Evolutionary conservation across 2,797 vertebrate species (phyloP).

Genomic region (Fistularia tabacaria): DNA sequence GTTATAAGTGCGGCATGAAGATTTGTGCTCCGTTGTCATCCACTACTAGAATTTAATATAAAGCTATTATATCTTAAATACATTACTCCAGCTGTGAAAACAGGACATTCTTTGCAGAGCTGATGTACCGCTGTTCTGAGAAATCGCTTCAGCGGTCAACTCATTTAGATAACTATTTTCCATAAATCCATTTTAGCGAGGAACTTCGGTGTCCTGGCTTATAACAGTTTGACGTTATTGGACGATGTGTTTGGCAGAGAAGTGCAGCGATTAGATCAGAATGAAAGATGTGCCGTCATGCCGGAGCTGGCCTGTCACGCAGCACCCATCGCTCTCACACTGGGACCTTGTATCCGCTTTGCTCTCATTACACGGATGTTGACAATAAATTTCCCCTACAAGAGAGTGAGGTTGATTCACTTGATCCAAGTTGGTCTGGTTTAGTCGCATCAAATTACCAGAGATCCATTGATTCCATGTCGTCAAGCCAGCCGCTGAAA

Average conservation of each 20-base stretch:
- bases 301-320: not conserved
- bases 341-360: conserved; percentile 10
- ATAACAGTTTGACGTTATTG: conserved; percentile 1
- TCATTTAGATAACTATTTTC: conserved; percentile 26
- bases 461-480: conserved; percentile 31
- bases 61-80: conserved; percentile 15
- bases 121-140: conserved; percentile 16
- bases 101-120: not conserved
- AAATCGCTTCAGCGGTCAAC: conserved; percentile 4
- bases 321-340: conserved; percentile 9
- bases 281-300: conserved; percentile 14
- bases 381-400: conserved; percentile 18
- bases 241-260: conserved; percentile 1
- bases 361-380: conserved; percentile 26
- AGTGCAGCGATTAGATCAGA: conserved; percentile 7
- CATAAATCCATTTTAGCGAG: conserved; percentile 9
- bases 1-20: conserved; percentile 5
- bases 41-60: conserved; percentile 3
- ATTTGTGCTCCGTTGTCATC: conserved; percentile 14
- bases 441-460: conserved; percentile 41
- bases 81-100: conserved; percentile 12
- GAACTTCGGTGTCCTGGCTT: conserved; percentile 8
- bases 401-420: conserved; percentile 9
- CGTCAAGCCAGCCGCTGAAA: conserved; percentile 12
- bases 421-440: conserved; percentile 14